Evolutionary conservation across 2,797 vertebrate species (phyloP), one percentile per base, ranked within the genome.

Genomic region (Cynodonichthys magdalenae): DNA sequence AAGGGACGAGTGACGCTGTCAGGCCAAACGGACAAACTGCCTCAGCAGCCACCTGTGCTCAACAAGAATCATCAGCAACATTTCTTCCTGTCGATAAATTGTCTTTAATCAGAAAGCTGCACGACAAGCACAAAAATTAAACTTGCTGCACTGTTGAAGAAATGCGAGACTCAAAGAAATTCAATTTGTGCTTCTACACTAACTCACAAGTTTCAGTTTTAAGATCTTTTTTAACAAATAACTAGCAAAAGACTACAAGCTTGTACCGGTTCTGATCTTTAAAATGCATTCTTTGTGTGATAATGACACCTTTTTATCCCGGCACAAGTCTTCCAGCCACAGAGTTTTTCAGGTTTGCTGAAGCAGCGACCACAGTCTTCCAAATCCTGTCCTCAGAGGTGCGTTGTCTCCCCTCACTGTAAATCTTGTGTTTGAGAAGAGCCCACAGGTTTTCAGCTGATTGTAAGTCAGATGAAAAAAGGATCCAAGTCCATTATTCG

Each of bases 31-130:
- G 77, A 77, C 27, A 0, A 42, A 77, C 57, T 19, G 58, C 64
- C 66, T 71, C 57, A 19, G 42, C 63, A 46, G 52, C 66, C 59
- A 50, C 44, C 69, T 56, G 68, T 48, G 70, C 77, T 65, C 68
- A 64, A 71, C 57, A 57, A 59, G 31, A 72, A 76, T 85, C 72
- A 66, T 70, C 80, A 51, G 41, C 24, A 18, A 51, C 63, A 55
- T 80, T 75, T 81, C 56, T 66, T 50, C 45, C 58, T 7, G 12
- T 57, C 36, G 39, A 51, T 39, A 36, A 77, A 55, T 18, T 36
- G 2, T 36, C 24, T 28, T 77, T 51, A 18, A 53, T n/a, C 47
- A 27, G 19, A 47, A 59, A 59, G 39, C 29, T 48, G 57, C 19
- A 44, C 12, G 19, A 20, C 53, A 18, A 18, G 45, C 10, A 3